Conservation (phyloP, 2,888 invertebrate species). For the Chelonus formosanus region DNA sequence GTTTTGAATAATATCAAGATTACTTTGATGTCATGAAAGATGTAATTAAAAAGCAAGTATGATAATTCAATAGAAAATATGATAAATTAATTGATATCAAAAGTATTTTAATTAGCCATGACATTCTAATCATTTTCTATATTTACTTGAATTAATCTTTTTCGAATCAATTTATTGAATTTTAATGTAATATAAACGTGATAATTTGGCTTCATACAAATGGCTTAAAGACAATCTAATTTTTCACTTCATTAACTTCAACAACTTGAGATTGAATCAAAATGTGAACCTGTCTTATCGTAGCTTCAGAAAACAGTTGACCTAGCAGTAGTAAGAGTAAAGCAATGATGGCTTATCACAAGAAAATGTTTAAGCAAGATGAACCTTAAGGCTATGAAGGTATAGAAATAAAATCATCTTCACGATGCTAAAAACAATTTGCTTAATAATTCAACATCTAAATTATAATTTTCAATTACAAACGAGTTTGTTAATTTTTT, state of each 20-base stretch:
- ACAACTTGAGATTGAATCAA: constrained; percentile 2
- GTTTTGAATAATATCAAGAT: too few species aligned
- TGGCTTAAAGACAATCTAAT: background rate
- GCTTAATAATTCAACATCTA: background rate
- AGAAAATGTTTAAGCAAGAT: background rate
- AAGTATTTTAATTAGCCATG: too few species aligned
- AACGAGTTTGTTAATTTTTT: too few species aligned
- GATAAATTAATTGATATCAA: too few species aligned
- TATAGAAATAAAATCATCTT: background rate
- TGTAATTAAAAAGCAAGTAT: too few species aligned
- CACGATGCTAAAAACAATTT: background rate
- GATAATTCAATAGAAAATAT: too few species aligned
- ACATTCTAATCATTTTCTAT: too few species aligned
- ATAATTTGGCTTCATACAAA: background rate
- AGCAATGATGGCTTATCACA: constrained; percentile 5
- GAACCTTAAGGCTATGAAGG: background rate
- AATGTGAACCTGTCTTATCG: constrained; percentile 9
- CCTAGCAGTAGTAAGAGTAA: constrained; percentile 7
- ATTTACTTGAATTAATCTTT: too few species aligned
- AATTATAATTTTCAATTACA: background rate
- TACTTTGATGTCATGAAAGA: too few species aligned
- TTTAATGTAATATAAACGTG: background rate
- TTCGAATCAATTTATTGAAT: background rate
- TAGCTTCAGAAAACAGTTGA: background rate
- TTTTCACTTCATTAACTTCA: background rate